Evolutionary conservation across 2,888 invertebrate genomes (phyloP).

Genomic region (Drosophila algonquin): DNA sequence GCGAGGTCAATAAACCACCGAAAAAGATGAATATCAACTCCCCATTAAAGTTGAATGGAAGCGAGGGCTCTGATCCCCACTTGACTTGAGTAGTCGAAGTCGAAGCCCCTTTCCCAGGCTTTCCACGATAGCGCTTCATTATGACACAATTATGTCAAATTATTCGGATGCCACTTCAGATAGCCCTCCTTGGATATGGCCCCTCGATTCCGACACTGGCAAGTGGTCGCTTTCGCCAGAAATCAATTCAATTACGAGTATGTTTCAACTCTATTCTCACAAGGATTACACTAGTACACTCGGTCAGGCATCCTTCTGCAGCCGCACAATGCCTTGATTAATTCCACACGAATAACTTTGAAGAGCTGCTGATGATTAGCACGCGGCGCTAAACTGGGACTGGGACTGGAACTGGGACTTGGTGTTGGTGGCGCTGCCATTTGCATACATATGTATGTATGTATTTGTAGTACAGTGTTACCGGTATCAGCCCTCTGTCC

Average conservation of each 20-base stretch:
- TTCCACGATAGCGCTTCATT: conserved; percentile 55
- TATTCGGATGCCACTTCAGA: conserved; percentile 59
- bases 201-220: conserved; percentile 42
- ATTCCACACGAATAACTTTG: conserved; percentile 78
- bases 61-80: conserved; percentile 52
- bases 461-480: conserved; percentile 14
- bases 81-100: conserved; percentile 61
- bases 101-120: conserved; percentile 48
- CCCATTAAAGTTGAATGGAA: conserved; percentile 21
- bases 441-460: conserved; percentile 29
- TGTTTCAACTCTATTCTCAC: conserved; percentile 53
- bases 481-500: conserved; percentile 9
- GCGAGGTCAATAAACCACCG: conserved; percentile 39
- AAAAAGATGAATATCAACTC: conserved; percentile 8
- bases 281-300: conserved; percentile 52
- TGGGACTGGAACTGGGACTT: background rate
- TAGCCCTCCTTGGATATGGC: background rate
- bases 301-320: conserved; percentile 6
- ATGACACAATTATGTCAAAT: conserved; percentile 78
- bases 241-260: conserved; percentile 64
- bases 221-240: conserved; percentile 69
- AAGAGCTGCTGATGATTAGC: conserved; percentile 82
- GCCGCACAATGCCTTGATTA: conserved; percentile 71
- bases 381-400: conserved; percentile 33
- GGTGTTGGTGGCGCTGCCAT: conserved; percentile 21